Percentiles rank a stretch among this genome's conserved stretches.
Evolutionary conservation across 2,113 vertebrate genomes (phyloP).

Genomic region (Lethenteron camtschaticum): DNA sequence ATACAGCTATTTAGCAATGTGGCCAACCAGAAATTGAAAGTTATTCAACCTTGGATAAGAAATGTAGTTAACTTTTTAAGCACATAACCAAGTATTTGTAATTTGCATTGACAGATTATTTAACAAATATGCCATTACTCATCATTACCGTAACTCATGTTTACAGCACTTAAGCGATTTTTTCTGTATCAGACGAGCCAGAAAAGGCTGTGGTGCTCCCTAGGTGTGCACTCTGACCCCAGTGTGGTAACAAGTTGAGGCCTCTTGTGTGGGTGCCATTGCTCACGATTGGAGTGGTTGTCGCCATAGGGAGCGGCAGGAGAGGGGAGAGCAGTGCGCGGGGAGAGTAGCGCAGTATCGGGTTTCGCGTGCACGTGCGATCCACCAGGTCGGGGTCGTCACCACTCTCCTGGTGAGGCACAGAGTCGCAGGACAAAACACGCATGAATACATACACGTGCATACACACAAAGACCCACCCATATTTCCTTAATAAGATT

Average conservation of each 20-base stretch:
- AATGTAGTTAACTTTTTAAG: no score
- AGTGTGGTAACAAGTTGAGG: neutral
- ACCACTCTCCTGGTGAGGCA: conserved; percentile 41
- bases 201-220: neutral
- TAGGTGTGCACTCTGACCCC: neutral
- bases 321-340: conserved; percentile 66
- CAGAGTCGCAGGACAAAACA: neutral
- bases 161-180: neutral
- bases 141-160: neutral
- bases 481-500: no score
- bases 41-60: no score
- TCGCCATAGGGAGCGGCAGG: conserved; percentile 62
- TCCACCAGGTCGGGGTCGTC: conserved; percentile 58
- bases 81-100: no score
- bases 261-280: neutral
- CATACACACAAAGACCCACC: no score
- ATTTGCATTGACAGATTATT: no score
- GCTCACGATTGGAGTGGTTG: conserved; percentile 38
- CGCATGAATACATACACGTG: no score
- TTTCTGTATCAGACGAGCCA: conserved; percentile 2
- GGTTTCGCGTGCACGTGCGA: conserved; percentile 69
- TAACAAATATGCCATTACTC: no score
- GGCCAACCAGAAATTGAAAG: no score
- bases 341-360: conserved; percentile 68
- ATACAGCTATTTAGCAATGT: no score